Evolutionary conservation across 2,113 vertebrate genomes (phyloP).

Genomic region (Semicossyphus pulcher): DNA sequence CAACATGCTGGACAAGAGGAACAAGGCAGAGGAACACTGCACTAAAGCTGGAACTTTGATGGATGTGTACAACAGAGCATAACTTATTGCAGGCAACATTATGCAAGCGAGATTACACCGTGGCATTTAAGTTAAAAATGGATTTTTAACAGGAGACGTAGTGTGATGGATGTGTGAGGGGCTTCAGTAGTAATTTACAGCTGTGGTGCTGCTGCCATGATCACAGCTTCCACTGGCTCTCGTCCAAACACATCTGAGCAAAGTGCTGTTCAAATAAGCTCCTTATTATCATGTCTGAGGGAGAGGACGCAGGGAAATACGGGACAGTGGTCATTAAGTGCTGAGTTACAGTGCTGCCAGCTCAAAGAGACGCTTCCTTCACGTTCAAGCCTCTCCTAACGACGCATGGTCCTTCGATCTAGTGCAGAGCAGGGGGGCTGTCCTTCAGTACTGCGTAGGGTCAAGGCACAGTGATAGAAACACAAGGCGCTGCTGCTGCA

Average conservation of each 20-base stretch:
- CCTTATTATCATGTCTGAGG: slow-evolving; percentile 42
- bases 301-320: slow-evolving; percentile 13
- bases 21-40: too few species aligned
- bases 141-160: neutral
- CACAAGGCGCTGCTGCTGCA: neutral
- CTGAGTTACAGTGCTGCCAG: slow-evolving; percentile 5
- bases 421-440: neutral
- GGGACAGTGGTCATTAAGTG: slow-evolving; percentile 13
- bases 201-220: slow-evolving; percentile 14
- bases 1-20: neutral
- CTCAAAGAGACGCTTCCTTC: slow-evolving; percentile 3
- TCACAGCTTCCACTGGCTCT: slow-evolving; percentile 51
- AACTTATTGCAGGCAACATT: neutral
- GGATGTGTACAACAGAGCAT: slow-evolving; percentile 10
- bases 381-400: too few species aligned
- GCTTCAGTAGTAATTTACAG: slow-evolving; percentile 37
- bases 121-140: neutral
- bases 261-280: slow-evolving; percentile 58
- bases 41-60: neutral
- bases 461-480: neutral
- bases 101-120: neutral
- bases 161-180: slow-evolving; percentile 34
- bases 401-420: neutral
- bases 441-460: neutral
- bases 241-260: slow-evolving; percentile 46